Conservation (phyloP, 2,797 vertebrate species). For the Linurgus olivaceus region DNA sequence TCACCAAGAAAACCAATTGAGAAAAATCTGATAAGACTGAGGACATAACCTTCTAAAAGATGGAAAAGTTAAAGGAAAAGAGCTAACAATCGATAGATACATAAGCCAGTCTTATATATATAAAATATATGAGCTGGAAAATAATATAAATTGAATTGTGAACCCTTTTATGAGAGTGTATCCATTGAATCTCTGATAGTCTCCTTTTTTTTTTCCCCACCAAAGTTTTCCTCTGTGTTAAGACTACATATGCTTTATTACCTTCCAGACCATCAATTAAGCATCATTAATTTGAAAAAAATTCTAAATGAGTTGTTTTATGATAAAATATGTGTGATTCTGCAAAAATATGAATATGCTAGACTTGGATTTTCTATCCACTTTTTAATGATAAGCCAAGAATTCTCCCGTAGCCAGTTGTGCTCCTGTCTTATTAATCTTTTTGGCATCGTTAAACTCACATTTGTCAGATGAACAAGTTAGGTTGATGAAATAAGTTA, state of each 20-base stretch:
- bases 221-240: neutral
- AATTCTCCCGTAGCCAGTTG: neutral
- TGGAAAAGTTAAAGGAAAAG: neutral
- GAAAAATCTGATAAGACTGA: neutral
- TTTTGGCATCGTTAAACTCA: neutral
- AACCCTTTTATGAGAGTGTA: neutral
- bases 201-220: accelerated
- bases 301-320: neutral
- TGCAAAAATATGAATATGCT: neutral
- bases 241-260: neutral
- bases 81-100: neutral
- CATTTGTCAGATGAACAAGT: neutral
- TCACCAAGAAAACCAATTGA: neutral
- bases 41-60: neutral
- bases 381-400: neutral
- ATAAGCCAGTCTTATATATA: neutral
- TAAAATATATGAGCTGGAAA: neutral
- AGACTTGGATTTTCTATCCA: neutral
- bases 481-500: neutral
- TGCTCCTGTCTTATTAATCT: neutral
- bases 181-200: neutral
- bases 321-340: neutral
- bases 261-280: neutral
- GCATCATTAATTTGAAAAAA: neutral
- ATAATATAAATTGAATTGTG: neutral